Percentiles rank a stretch among this genome's conserved stretches.
phyloP scores from a whole-genome alignment of 2,888 invertebrate genomes.

The Buathra laborator region DNA sequence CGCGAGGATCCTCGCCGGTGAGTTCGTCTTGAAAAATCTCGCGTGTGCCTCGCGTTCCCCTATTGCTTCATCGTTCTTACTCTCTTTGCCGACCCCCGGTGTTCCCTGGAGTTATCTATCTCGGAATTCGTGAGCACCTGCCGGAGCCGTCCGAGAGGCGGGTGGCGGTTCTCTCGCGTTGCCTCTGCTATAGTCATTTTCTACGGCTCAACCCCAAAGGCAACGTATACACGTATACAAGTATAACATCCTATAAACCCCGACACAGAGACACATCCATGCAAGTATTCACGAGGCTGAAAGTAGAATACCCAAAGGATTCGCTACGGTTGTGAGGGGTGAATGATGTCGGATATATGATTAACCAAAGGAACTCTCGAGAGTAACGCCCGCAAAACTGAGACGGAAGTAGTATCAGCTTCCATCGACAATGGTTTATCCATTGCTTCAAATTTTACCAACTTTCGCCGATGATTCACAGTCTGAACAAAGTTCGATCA shows the following conservation, averaged over 20 bases:
- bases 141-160: constrained; percentile 21
- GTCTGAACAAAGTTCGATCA: too few species aligned
- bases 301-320: neutral
- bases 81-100: constrained; percentile 10
- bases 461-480: too few species aligned
- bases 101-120: constrained; percentile 47
- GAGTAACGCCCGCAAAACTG: too few species aligned
- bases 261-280: neutral
- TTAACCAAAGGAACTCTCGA: too few species aligned
- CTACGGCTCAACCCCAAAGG: neutral
- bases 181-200: neutral
- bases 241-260: neutral
- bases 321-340: neutral
- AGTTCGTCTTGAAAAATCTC: constrained; percentile 49
- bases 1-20: constrained; percentile 28
- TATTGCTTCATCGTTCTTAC: constrained; percentile 26
- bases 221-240: neutral
- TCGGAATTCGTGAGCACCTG: constrained; percentile 43
- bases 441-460: too few species aligned
- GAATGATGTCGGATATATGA: too few species aligned
- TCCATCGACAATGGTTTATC: too few species aligned
- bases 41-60: constrained; percentile 20
- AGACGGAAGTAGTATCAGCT: too few species aligned
- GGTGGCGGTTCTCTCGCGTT: neutral
- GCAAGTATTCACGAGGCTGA: neutral